Base-by-base conservation (phyloP, 2,113 vertebrate genomes). In the Vanacampus margaritifer region DNA sequence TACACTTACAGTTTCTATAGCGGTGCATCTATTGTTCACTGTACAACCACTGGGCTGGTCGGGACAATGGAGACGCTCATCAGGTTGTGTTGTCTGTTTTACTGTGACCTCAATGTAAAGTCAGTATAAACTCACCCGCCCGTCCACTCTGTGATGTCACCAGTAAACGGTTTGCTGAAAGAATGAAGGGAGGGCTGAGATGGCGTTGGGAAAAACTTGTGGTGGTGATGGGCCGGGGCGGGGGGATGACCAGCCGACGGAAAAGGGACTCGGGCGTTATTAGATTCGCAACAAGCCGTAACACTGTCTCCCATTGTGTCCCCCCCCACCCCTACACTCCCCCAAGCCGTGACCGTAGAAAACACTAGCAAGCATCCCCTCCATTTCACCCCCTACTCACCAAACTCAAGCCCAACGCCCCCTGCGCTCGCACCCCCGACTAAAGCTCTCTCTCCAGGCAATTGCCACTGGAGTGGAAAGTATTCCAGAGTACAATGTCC, bases 401-500 rank as follows among this genome's bases (percentile, higher is more conserved):
- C 71, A 76, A 41, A 37, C 71, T 39, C 72, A 68, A 68, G 72
- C 69, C 62, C 68, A 57, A 46, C 74, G 65, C 72, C 58, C 67
- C 58, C 69, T 32, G 4, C 46, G 7, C 60, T 62, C 37, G 76
- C 73, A 71, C 75, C 73, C 75, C 75, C 75, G 85, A 78, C 87
- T 87, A 88, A 87, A 89, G 86, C 86, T 86, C 85, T 88, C 90
- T 92, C 91, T 92, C 92, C 89, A 92, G 89, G 90, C 91, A 89
- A 91, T 93, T 92, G 91, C 90, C 91, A 92, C 82, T 92, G 90
- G 90, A 92, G 92, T 93, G 92, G 91, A 93, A 92, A 93, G 88
- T 89, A 92, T 92, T 91, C 89, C 88, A 83, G 81, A 80, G 84
- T 87, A 92, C 92, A 92, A 92, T 91, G 90, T 86, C 90, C 69